Evolutionary conservation across 2,888 invertebrate species (phyloP).

Genomic region (Eristalis intricaria): DNA sequence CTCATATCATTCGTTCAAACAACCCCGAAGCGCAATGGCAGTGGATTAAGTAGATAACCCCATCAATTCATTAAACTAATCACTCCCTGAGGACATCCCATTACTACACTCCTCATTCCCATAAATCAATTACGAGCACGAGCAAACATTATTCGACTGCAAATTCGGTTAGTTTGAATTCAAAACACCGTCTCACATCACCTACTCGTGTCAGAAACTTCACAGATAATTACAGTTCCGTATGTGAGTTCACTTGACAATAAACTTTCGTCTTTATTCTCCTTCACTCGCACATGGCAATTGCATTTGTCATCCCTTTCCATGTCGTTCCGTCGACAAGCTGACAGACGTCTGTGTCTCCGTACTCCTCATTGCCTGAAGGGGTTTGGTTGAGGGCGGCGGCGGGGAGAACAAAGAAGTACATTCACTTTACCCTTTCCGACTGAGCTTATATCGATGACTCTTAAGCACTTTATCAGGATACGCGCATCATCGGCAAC

Average conservation of each 20-base stretch:
- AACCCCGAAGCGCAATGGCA: not conserved
- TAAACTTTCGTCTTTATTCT: constrained; percentile 18
- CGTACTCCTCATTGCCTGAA: not conserved
- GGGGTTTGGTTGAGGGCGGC: not conserved
- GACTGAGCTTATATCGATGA: constrained; percentile 51
- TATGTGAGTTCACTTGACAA: constrained; percentile 18
- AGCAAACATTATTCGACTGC: not conserved
- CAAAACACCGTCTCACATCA: not conserved
- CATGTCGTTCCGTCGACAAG: not conserved
- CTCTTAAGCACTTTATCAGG: constrained; percentile 48
- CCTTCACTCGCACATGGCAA: constrained; percentile 21
- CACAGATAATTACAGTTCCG: constrained; percentile 30
- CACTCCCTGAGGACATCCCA: not conserved
- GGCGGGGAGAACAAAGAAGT: not conserved
- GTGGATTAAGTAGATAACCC: not conserved
- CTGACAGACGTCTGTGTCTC: not conserved
- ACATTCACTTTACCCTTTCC: constrained; percentile 43
- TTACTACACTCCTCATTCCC: not conserved
- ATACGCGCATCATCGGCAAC: constrained; percentile 59
- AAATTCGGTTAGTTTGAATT: not conserved
- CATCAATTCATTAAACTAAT: not conserved
- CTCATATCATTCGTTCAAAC: not conserved
- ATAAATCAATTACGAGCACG: not conserved
- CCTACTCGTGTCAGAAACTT: constrained; percentile 8
- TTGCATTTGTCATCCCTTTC: constrained; percentile 51